Evolutionary conservation across 2,888 invertebrate genomes (phyloP).

Genomic region (Drepanosiphum platanoidis): DNA sequence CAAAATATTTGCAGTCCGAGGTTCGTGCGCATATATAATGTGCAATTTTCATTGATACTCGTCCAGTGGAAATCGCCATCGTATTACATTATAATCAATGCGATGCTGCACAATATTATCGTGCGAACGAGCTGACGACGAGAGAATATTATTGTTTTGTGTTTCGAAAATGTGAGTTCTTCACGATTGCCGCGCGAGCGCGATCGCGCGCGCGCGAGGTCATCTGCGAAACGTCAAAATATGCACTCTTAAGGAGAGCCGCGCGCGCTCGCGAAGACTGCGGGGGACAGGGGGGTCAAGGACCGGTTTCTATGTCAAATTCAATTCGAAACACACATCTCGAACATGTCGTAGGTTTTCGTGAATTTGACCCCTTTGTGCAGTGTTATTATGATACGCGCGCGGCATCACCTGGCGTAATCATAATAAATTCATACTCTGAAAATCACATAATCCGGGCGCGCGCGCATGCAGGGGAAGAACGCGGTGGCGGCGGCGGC

Average conservation of each 20-base stretch:
- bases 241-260: conserved; percentile 38
- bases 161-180: conserved; percentile 20
- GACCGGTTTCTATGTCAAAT: conserved; percentile 62
- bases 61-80: neutral
- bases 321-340: conserved; percentile 60
- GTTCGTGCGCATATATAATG: neutral
- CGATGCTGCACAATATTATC: too few species aligned
- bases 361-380: conserved; percentile 54
- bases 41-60: neutral
- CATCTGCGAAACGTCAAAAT: conserved; percentile 61
- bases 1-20: neutral
- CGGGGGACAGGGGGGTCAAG: conserved; percentile 51
- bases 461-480: too few species aligned
- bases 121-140: neutral
- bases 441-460: neutral
- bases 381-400: neutral
- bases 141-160: conserved; percentile 8
- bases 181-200: too few species aligned
- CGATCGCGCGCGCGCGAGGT: conserved; percentile 58
- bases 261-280: neutral
- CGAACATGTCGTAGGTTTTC: conserved; percentile 35
- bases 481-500: too few species aligned
- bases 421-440: conserved; percentile 3
- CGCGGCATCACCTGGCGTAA: too few species aligned
- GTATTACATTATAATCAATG: conserved; percentile 29